These are phyloP conservation scores for Jordanella pulchra DNA, from an alignment of 2,797 vertebrate genomes.

Conservation along the genomic window DNA sequence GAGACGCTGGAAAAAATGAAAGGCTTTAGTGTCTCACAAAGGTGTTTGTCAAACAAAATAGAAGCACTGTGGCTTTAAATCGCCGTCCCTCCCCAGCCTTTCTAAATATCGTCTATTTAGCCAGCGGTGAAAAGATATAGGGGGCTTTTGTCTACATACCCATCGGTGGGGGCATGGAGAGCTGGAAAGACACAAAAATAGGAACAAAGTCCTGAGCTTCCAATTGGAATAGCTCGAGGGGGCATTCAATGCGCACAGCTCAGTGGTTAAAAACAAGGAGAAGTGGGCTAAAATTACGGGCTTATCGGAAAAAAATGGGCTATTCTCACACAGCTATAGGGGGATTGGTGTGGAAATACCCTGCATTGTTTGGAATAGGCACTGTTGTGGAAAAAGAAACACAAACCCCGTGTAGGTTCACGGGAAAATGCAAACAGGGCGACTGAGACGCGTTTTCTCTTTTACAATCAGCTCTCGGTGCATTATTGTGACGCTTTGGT, in stretches of 20 bases:
- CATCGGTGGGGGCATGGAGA: slow-evolving; percentile 82
- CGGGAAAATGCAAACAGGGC: slow-evolving; percentile 42
- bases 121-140: slow-evolving; percentile 88
- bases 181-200: slow-evolving; percentile 87
- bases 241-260: slow-evolving; percentile 80
- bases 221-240: slow-evolving; percentile 80
- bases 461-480: slow-evolving; percentile 33
- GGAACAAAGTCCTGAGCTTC: slow-evolving; percentile 90
- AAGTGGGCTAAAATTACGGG: slow-evolving; percentile 75
- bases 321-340: slow-evolving; percentile 67
- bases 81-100: slow-evolving; percentile 85
- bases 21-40: slow-evolving; percentile 69
- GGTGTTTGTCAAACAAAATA: slow-evolving; percentile 81
- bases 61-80: slow-evolving; percentile 87
- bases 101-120: slow-evolving; percentile 91
- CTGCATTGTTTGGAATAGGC: slow-evolving; percentile 72
- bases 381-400: slow-evolving; percentile 42
- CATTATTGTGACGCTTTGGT: slow-evolving; percentile 43
- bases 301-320: slow-evolving; percentile 69
- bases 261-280: slow-evolving; percentile 78
- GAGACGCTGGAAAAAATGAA: slow-evolving; percentile 51
- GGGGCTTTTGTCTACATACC: slow-evolving; percentile 89
- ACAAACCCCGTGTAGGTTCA: slow-evolving; percentile 64
- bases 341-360: slow-evolving; percentile 66
- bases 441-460: slow-evolving; percentile 45